Evolutionary conservation across 2,888 invertebrate genomes (phyloP).

Genomic region (Bhutanitis thaidina): DNA sequence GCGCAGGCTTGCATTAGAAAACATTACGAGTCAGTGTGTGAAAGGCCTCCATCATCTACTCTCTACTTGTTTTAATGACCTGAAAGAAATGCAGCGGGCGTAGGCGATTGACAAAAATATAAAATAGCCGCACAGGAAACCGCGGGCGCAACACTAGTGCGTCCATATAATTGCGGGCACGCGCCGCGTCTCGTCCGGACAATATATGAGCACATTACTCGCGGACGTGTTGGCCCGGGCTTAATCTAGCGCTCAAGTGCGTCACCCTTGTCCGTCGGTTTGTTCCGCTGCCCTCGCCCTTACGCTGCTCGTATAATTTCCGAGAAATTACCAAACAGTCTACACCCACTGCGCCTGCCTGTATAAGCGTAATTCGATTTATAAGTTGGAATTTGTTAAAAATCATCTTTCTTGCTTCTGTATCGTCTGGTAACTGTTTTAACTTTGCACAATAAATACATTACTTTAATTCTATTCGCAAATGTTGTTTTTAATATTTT

Average conservation of each 20-base stretch:
- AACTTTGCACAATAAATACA: no score
- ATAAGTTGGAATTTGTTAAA: neutral
- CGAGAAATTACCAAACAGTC: slow-evolving; percentile 29
- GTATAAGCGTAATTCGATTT: slow-evolving; percentile 1
- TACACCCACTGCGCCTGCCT: slow-evolving; percentile 5
- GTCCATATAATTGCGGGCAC: slow-evolving; percentile 64
- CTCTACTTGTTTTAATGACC: no score
- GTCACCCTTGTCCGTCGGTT: slow-evolving; percentile 63
- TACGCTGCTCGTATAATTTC: slow-evolving; percentile 32
- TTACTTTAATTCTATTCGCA: no score
- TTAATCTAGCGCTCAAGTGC: slow-evolving; percentile 73
- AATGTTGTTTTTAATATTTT: no score
- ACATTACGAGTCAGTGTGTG: no score
- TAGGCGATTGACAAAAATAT: no score
- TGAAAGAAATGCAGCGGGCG: no score
- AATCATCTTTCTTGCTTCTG: no score
- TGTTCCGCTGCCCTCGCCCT: slow-evolving; percentile 32
- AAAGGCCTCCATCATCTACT: no score
- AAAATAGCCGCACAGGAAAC: neutral
- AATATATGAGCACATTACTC: slow-evolving; percentile 77
- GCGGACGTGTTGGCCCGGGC: slow-evolving; percentile 71
- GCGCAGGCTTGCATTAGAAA: no score
- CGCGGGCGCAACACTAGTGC: slow-evolving; percentile 15
- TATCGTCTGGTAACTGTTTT: no score
- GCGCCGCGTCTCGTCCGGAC: slow-evolving; percentile 64